Conservation (phyloP, 1,140 invertebrate species). For the Trichoplusia ni region DNA sequence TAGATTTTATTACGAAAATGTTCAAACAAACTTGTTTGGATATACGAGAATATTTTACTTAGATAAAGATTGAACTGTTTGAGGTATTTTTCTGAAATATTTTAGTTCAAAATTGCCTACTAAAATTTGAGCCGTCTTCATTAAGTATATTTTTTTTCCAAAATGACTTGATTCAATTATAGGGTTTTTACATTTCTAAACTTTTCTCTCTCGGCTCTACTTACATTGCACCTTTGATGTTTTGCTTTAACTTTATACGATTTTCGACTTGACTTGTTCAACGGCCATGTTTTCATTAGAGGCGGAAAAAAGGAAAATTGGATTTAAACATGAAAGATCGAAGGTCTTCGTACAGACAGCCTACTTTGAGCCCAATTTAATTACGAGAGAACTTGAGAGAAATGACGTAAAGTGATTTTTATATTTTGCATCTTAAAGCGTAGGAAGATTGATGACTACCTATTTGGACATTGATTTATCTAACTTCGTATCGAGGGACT, state of each 20-base stretch:
- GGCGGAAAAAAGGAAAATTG: constrained; percentile 62
- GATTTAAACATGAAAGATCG: constrained; percentile 70
- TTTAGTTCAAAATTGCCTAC: background rate
- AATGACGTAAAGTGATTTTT: constrained; percentile 34
- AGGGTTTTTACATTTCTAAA: constrained; percentile 34
- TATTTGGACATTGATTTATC: too few species aligned
- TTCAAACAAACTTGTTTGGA: too few species aligned
- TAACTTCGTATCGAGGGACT: too few species aligned
- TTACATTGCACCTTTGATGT: constrained; percentile 52
- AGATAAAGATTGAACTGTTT: too few species aligned
- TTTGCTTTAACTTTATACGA: constrained; percentile 45
- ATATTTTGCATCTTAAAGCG: background rate
- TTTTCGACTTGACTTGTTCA: constrained; percentile 58
- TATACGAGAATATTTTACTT: too few species aligned
- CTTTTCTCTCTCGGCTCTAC: constrained; percentile 28
- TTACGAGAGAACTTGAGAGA: constrained; percentile 53
- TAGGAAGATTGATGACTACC: background rate
- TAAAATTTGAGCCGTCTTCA: constrained; percentile 4
- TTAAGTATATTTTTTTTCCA: constrained; percentile 22
- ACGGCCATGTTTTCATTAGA: constrained; percentile 61
- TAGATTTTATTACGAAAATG: constrained; percentile 32
- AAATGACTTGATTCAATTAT: constrained; percentile 41
- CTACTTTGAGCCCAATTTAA: constrained; percentile 61
- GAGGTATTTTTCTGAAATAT: too few species aligned
- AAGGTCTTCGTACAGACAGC: constrained; percentile 48